A percentile compares a stretch with the other conserved stretches of the same genome.
These are phyloP conservation scores for Cinclus mexicanus DNA, from an alignment of 2,113 vertebrate species.

Conservation along the genomic window DNA sequence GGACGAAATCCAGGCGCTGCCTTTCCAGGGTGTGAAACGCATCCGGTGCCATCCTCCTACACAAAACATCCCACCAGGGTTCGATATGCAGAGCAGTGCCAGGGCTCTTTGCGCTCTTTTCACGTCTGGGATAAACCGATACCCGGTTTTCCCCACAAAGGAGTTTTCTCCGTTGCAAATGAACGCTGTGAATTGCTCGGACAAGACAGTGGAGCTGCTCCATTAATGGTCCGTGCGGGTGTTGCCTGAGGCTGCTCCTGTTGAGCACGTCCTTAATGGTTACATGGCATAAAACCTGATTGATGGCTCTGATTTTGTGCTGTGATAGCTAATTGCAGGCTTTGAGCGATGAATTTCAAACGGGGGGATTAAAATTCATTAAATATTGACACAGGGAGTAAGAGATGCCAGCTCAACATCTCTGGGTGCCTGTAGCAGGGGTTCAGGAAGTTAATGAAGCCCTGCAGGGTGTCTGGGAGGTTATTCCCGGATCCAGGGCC, in stretches of 20 bases:
- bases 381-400: constrained; percentile 45
- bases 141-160: background rate
- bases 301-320: background rate
- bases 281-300: background rate
- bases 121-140: background rate
- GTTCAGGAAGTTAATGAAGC: constrained; percentile 4
- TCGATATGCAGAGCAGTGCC: background rate
- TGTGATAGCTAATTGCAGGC: background rate
- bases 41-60: background rate
- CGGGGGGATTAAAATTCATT: constrained; percentile 46
- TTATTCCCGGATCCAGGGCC: background rate
- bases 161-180: background rate
- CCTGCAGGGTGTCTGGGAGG: constrained; percentile 9
- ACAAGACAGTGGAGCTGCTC: background rate
- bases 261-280: background rate
- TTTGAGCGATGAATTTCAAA: constrained; percentile 55
- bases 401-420: constrained; percentile 15
- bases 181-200: background rate
- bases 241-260: background rate
- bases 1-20: background rate
- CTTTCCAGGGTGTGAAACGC: background rate
- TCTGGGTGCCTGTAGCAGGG: background rate
- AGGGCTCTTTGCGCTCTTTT: background rate
- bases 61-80: background rate
- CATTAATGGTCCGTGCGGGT: background rate